Conservation (phyloP, 2,113 vertebrate genomes). For the Tupaia chinensis region DNA sequence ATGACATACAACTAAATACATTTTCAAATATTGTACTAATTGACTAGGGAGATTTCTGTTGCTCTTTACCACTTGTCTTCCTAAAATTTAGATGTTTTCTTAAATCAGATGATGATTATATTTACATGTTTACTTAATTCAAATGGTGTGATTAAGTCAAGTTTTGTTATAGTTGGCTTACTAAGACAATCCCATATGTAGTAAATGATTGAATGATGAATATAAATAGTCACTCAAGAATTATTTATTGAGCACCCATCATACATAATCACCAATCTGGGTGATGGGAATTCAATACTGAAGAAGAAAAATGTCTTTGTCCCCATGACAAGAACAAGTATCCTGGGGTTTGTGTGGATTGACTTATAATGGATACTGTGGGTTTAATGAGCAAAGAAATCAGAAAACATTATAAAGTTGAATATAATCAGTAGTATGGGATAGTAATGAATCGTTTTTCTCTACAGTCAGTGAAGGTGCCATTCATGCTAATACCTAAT, state of each 20-base stretch:
- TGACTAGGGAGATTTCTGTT: neutral
- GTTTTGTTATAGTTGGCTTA: neutral
- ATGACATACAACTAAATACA: neutral
- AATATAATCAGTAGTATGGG: neutral
- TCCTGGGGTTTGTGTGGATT: neutral
- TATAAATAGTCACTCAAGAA: neutral
- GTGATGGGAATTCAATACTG: neutral
- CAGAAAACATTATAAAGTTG: neutral
- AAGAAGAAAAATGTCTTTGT: neutral
- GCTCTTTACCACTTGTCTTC: neutral
- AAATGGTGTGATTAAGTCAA: neutral
- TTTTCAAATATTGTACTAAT: neutral
- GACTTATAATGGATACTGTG: neutral
- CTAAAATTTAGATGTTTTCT: neutral
- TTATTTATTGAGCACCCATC: neutral
- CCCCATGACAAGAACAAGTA: neutral
- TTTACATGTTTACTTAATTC: neutral
- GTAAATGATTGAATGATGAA: neutral
- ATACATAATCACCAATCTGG: neutral
- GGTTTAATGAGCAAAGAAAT: neutral
- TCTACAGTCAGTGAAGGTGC: neutral
- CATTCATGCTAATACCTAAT: neutral
- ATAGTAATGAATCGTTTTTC: neutral
- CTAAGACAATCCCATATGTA: neutral
- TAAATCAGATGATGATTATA: neutral